These are phyloP conservation scores for Myiozetetes cayanensis DNA, from an alignment of 2,113 vertebrate genomes.

Conservation along the genomic window DNA sequence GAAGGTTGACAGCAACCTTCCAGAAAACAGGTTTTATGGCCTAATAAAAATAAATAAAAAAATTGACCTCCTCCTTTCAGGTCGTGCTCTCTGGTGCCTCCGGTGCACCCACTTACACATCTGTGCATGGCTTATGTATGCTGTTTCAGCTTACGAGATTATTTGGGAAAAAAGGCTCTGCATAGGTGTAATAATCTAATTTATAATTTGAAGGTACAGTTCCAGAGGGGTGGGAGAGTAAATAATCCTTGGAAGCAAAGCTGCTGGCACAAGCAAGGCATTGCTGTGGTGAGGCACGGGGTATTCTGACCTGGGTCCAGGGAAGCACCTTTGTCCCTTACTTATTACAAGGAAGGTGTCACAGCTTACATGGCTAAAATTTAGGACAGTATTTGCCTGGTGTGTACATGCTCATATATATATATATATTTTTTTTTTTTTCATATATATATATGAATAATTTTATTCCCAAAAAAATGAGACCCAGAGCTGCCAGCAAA, in stretches of 20 bases:
- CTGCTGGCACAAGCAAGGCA: not conserved
- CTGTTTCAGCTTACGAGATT: not conserved
- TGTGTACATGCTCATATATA: not conserved
- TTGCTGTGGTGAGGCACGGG: rapidly evolving
- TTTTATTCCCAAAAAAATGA: not conserved
- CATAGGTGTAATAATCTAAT: not conserved
- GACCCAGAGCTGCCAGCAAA: not conserved
- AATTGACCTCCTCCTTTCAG: not conserved
- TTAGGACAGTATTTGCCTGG: not conserved
- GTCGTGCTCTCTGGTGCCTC: not conserved
- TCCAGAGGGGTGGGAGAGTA: not conserved
- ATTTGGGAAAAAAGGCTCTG: not conserved
- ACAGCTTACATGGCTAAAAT: not conserved
- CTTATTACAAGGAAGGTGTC: not conserved
- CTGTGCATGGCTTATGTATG: too few relatives aligned
- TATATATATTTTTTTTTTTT: not conserved
- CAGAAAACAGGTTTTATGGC: not conserved
- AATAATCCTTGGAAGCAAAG: not conserved
- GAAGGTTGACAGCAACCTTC: not conserved
- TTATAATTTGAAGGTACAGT: not conserved
- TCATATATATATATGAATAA: not conserved
- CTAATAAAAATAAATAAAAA: not conserved
- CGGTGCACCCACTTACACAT: not conserved
- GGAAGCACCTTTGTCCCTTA: not conserved
- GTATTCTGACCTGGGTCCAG: not conserved